Evolutionary conservation across 2,113 vertebrate species (phyloP).

Genomic region (Campylomormyrus tamandua): DNA sequence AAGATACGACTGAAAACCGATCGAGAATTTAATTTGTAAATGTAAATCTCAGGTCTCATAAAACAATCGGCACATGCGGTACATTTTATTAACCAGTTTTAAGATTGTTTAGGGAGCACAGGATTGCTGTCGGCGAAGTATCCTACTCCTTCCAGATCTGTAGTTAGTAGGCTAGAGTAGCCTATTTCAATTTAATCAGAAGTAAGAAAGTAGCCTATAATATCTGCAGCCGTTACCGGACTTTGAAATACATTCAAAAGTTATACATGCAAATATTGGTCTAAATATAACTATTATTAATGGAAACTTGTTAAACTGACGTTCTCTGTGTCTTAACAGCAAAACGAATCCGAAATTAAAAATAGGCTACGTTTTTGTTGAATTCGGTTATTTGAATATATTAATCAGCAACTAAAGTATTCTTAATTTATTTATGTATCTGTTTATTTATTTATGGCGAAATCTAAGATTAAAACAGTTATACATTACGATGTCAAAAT

Average conservation of each 20-base stretch:
- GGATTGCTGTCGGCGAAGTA: not conserved
- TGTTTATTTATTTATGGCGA: not conserved
- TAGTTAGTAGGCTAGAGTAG: not conserved
- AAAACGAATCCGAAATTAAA: not conserved
- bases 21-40: not conserved
- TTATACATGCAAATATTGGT: not conserved
- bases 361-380: not conserved
- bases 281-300: not conserved
- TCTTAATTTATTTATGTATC: not conserved
- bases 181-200: not conserved
- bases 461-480: not conserved
- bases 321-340: not conserved
- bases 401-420: not conserved
- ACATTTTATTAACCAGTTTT: not conserved
- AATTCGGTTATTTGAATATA: not conserved
- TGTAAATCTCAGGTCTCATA: not conserved
- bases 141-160: not conserved
- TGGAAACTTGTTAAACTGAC: not conserved
- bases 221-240: not conserved
- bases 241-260: not conserved
- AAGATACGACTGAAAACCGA: not conserved
- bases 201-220: not conserved
- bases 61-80: not conserved
- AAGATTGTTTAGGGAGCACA: not conserved
- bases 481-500: not conserved